Base-by-base conservation (phyloP, 2,888 invertebrate genomes). In the Eudasyphora cyanicolor region DNA sequence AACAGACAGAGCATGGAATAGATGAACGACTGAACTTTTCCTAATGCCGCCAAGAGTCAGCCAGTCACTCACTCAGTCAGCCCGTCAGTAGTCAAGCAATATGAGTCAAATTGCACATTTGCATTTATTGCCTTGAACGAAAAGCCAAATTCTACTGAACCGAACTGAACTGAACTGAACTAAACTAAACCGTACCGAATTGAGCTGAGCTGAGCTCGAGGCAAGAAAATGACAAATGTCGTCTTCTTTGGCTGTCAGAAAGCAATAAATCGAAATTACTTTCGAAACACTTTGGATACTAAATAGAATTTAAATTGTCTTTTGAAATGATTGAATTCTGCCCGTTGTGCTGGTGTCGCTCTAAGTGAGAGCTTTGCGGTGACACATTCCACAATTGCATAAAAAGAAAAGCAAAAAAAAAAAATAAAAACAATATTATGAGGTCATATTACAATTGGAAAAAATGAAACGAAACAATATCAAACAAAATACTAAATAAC, bases 221-320 rank as follows among this genome's bases (percentile, higher is more conserved):
- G 42, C 67, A 67, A 24, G 38, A 67, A 67, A 42, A 42, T 24
- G 67, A 42, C 67, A 67, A 67, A 67, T 67, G 38, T 38, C 24
- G 42, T 67, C 42, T 42, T 38, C 21, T 67, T 21, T 21, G n/a
- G n/a, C n/a, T 38, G 38, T 24, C 42, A 67, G 35, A 67, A 75
- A 62, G 74, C 71, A 75, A 80, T 83, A 83, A 83, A 83, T 64
- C 62, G 29, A 45, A 75, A 83, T 83, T 83, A 74, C 77, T 75
- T 54, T 77, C 62, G 19, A 75, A 80, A 80, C 74, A 80, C 77
- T 83, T 77, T 62, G 42, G 74, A 14, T 57, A 57, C 42, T 69
- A 74, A 79, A 79, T 69, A 76, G 49, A 70, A 54, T 42, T 74
- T 69, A 80, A 83, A 83, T 83, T 78, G 80, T 75, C 70, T 73